Conservation (phyloP, 2,888 invertebrate species). For the Tipula unca region DNA sequence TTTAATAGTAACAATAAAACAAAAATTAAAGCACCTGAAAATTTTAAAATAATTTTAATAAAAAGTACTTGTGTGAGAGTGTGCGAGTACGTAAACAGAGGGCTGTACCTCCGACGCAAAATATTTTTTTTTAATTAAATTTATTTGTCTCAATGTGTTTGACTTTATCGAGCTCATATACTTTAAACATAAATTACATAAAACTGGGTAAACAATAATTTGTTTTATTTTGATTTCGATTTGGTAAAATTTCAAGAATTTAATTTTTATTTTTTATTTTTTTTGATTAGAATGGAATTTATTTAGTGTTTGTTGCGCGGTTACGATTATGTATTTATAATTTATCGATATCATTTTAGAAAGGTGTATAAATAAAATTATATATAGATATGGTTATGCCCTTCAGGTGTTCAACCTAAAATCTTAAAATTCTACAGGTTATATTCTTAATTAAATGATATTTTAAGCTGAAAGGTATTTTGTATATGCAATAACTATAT, state of each 20-base stretch:
- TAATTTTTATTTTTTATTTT: too few relatives aligned
- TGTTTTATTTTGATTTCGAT: not conserved
- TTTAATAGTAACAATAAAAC: not conserved
- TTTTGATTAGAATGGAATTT: not conserved
- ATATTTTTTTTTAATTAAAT: not conserved
- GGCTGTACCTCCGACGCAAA: not conserved
- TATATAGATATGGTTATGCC: too few relatives aligned
- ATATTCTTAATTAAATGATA: not conserved
- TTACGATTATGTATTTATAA: not conserved
- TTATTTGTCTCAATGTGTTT: too few relatives aligned
- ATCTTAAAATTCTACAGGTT: not conserved
- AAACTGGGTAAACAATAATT: not conserved
- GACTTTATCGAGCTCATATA: too few relatives aligned
- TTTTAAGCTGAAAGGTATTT: not conserved
- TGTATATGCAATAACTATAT: not conserved
- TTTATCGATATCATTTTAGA: not conserved
- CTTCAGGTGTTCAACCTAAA: slow-evolving; percentile 8
- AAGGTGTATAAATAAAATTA: not conserved
- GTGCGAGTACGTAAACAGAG: too few relatives aligned
- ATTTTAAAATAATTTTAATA: not conserved
- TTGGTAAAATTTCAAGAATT: slow-evolving; percentile 1
- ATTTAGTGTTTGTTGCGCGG: not conserved
- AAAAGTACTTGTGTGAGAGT: not conserved
- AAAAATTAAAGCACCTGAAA: not conserved
- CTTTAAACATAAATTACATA: not conserved